Evolutionary conservation across 1,140 invertebrate genomes (phyloP).

Genomic region (Pentalonia nigronervosa): DNA sequence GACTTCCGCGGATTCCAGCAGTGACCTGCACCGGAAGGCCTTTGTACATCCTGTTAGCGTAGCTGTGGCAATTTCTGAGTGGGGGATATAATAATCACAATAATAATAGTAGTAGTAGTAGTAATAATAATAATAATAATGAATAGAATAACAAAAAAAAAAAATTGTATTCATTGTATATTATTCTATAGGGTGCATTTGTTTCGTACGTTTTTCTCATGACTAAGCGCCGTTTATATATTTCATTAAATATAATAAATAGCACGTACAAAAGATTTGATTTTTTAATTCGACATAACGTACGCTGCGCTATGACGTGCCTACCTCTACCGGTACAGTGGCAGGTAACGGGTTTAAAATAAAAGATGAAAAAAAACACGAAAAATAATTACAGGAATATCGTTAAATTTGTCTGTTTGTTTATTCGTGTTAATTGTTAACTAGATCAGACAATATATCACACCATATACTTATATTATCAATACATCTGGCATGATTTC

Average conservation of each 20-base stretch:
- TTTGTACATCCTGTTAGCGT: not conserved
- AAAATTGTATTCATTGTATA: not conserved
- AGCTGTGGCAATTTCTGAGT: conserved; percentile 27
- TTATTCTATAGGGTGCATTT: not conserved
- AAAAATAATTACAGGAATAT: not conserved
- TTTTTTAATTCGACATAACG: conserved; percentile 44
- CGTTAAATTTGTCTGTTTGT: not conserved
- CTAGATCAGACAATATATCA: not conserved
- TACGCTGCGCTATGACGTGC: not conserved
- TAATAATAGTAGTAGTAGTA: conserved; percentile 28
- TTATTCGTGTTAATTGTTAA: not conserved
- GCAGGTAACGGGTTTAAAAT: not conserved
- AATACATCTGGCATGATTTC: not conserved
- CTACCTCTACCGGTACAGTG: not conserved
- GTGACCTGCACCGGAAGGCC: conserved; percentile 49
- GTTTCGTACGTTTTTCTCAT: conserved; percentile 53
- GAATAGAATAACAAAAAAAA: conserved; percentile 5
- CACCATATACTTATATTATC: not conserved
- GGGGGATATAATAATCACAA: conserved; percentile 40
- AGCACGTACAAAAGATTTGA: conserved; percentile 41
- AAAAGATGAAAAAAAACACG: not conserved
- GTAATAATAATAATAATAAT: conserved; percentile 27
- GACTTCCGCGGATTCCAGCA: conserved; percentile 56
- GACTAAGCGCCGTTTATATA: conserved; percentile 50
- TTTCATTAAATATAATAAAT: not conserved